phyloP scores from a whole-genome alignment of 2,113 vertebrate species.

The Poecilia latipinna region DNA sequence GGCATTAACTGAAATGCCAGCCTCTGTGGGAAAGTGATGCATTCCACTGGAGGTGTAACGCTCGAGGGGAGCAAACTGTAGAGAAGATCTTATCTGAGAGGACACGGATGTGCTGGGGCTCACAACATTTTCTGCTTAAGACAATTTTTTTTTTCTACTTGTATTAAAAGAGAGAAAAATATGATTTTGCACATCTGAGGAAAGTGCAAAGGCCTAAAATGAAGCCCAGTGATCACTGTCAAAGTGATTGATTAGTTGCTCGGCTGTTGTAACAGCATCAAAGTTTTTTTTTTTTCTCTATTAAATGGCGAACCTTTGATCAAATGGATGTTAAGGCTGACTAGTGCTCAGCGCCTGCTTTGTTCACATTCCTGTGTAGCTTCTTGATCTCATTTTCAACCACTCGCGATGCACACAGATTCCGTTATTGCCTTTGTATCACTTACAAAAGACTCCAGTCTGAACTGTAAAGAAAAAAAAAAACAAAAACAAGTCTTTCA shows the following conservation, averaged over 20 bases:
- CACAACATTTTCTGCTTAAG: conserved; percentile 1
- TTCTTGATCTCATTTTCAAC: conserved; percentile 53
- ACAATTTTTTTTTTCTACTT: not conserved
- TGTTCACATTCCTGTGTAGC: conserved; percentile 42
- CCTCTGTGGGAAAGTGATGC: conserved; percentile 43
- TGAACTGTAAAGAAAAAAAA: not conserved
- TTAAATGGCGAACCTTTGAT: conserved; percentile 58
- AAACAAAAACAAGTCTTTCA: not conserved
- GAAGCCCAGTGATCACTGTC: conserved; percentile 38
- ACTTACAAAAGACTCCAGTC: conserved; percentile 16
- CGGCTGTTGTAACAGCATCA: conserved; percentile 35
- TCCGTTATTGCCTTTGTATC: conserved; percentile 24
- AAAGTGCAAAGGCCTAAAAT: conserved; percentile 25
- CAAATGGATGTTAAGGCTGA: conserved; percentile 35
- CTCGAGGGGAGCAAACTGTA: not conserved
- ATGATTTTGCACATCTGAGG: conserved; percentile 6
- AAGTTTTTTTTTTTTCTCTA: conserved; percentile 30
- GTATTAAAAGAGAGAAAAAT: not conserved
- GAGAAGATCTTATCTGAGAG: conserved; percentile 14
- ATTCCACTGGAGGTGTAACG: conserved; percentile 40
- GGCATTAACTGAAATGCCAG: conserved; percentile 53
- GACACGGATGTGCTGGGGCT: not conserved
- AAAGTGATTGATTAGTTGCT: conserved; percentile 49
- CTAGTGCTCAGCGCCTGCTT: conserved; percentile 37
- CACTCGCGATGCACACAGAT: conserved; percentile 27